phyloP scores from a whole-genome alignment of 1,140 invertebrate species.

The Euura lappo region DNA sequence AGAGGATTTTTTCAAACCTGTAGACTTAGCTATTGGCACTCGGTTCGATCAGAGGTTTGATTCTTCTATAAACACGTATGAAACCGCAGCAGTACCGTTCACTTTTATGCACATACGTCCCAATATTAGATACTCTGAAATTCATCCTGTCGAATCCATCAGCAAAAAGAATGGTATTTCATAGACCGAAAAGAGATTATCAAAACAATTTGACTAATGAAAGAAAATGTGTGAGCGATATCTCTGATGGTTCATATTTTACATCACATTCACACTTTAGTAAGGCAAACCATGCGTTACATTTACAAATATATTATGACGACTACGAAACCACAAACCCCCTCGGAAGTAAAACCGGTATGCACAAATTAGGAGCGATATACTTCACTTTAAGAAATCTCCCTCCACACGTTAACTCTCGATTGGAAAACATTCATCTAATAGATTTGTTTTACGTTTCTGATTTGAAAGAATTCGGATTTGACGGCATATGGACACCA shows the following conservation, averaged over 20 bases:
- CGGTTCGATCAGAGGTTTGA: constrained; percentile 18
- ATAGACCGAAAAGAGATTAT: too few species aligned
- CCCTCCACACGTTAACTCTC: neutral
- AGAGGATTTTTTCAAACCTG: constrained; percentile 6
- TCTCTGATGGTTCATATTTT: constrained; percentile 20
- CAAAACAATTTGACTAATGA: neutral
- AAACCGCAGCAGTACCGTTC: constrained; percentile 15
- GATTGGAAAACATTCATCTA: neutral
- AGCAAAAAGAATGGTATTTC: too few species aligned
- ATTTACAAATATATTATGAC: constrained; percentile 23
- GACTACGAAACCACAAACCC: constrained; percentile 28
- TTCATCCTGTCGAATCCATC: constrained; percentile 16
- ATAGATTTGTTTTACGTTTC: neutral
- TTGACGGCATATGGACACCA: constrained; percentile 17
- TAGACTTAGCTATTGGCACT: constrained; percentile 13
- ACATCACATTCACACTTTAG: constrained; percentile 19
- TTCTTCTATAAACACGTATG: constrained; percentile 16
- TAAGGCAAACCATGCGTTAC: neutral
- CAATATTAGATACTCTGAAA: constrained; percentile 24
- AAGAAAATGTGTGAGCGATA: neutral
- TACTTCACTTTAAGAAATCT: neutral
- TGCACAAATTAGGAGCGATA: neutral
- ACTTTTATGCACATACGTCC: constrained; percentile 19
- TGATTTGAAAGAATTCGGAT: neutral
- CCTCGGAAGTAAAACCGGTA: neutral